Percentiles rank a stretch among this genome's conserved stretches.
phyloP scores from a whole-genome alignment of 2,797 vertebrate species.

The Dermochelys coriacea region DNA sequence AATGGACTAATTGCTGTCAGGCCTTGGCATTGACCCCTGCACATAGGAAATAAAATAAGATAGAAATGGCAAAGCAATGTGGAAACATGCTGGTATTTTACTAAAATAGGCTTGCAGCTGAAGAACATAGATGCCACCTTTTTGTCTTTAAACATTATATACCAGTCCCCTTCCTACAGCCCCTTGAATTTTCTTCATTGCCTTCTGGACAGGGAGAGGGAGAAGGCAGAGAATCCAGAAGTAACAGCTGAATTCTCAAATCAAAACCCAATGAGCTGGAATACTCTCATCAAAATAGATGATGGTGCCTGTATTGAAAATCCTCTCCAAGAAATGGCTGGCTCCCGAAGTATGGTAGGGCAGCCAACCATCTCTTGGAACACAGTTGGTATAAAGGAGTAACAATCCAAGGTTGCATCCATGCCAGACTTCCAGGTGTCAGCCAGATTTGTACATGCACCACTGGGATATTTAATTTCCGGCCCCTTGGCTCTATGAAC shows the following conservation, averaged over 20 bases:
- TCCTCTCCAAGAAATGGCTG: constrained; percentile 40
- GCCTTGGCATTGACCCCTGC: constrained; percentile 1
- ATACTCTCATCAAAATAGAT: constrained; percentile 53
- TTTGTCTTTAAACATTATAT: neutral
- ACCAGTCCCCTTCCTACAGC: neutral
- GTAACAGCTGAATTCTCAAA: constrained; percentile 66
- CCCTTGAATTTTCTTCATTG: neutral
- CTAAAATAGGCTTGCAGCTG: constrained; percentile 55
- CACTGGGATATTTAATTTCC: constrained; percentile 1
- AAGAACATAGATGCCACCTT: constrained; percentile 41
- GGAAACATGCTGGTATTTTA: constrained; percentile 5
- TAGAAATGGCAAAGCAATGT: neutral
- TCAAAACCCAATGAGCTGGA: constrained; percentile 54
- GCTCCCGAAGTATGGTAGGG: neutral
- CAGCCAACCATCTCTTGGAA: constrained; percentile 58
- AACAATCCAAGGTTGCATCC: constrained; percentile 7
- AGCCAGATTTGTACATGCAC: fast-evolving
- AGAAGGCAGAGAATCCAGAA: constrained; percentile 54
- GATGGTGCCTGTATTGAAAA: constrained; percentile 34
- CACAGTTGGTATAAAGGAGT: constrained; percentile 26
- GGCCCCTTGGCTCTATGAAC: neutral
- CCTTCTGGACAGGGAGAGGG: neutral
- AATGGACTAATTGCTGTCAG: constrained; percentile 46
- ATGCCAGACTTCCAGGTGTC: constrained; percentile 6
- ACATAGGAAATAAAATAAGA: constrained; percentile 60